A percentile compares a stretch with the other conserved stretches of the same genome.
phyloP scores from a whole-genome alignment of 1,140 invertebrate species.

The Colletes gigas region DNA sequence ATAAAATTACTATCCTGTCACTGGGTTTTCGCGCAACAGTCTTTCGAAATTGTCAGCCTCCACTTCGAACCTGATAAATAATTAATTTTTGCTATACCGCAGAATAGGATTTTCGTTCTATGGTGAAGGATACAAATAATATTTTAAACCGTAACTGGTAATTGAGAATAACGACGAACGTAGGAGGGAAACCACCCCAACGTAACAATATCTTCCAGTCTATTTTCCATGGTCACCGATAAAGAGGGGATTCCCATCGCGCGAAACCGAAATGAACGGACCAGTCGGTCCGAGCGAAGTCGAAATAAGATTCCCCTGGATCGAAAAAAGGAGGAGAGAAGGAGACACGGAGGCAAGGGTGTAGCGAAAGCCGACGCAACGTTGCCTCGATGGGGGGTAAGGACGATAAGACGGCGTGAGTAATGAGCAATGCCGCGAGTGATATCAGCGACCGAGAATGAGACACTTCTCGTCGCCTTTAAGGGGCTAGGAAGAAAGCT shows the following conservation, averaged over 20 bases:
- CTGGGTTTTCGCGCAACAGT: no score
- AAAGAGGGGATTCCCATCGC: background rate
- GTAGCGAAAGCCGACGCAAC: conserved; percentile 47
- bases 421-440: conserved; percentile 80
- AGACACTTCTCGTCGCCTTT: conserved; percentile 71
- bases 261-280: background rate
- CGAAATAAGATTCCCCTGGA: conserved; percentile 51
- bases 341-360: conserved; percentile 45
- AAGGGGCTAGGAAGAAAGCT: conserved; percentile 36
- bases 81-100: no score
- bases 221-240: no score
- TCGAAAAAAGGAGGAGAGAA: conserved; percentile 25
- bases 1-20: background rate
- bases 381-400: conserved; percentile 60
- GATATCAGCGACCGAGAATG: conserved; percentile 78
- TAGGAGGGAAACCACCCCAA: no score
- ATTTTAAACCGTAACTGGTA: no score
- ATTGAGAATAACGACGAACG: no score
- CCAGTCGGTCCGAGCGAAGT: background rate
- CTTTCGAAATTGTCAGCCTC: no score
- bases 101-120: no score
- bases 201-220: no score
- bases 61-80: no score
- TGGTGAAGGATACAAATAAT: no score
- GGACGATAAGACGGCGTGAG: conserved; percentile 77